Evolutionary conservation across 2,797 vertebrate species (phyloP).

Genomic region (Sus cebifrons): DNA sequence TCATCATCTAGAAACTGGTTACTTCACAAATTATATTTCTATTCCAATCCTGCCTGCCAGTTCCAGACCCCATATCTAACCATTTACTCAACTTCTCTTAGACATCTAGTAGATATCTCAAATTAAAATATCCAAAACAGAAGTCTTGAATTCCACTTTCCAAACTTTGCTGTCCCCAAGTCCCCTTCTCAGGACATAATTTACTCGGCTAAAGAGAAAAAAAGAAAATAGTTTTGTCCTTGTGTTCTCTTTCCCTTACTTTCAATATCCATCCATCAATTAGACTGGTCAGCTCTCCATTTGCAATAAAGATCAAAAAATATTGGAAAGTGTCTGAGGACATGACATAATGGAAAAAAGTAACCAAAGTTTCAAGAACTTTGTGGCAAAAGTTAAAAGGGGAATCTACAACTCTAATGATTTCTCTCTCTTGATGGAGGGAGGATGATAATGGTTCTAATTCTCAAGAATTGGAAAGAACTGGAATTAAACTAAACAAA

Average conservation of each 20-base stretch:
- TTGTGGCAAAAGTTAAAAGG: constrained; percentile 1
- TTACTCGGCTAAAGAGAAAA: neutral
- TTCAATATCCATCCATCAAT: neutral
- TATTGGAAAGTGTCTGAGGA: neutral
- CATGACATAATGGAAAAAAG: neutral
- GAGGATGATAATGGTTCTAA: neutral
- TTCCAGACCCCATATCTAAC: too few relatives aligned
- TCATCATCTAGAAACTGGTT: neutral
- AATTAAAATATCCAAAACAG: neutral
- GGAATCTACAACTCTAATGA: neutral
- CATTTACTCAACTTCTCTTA: neutral
- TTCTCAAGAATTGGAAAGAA: neutral
- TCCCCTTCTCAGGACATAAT: neutral
- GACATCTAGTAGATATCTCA: neutral
- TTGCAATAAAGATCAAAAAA: constrained; percentile 33
- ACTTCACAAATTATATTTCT: neutral
- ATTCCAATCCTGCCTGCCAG: neutral
- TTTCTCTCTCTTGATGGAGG: neutral
- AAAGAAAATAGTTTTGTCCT: neutral
- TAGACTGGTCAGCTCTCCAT: neutral
- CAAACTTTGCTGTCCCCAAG: neutral
- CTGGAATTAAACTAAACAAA: neutral
- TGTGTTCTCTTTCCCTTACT: neutral
- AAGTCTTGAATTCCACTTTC: neutral
- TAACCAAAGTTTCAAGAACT: constrained; percentile 1